phyloP scores from a whole-genome alignment of 2,113 vertebrate genomes.

The Platysteira castanea region DNA sequence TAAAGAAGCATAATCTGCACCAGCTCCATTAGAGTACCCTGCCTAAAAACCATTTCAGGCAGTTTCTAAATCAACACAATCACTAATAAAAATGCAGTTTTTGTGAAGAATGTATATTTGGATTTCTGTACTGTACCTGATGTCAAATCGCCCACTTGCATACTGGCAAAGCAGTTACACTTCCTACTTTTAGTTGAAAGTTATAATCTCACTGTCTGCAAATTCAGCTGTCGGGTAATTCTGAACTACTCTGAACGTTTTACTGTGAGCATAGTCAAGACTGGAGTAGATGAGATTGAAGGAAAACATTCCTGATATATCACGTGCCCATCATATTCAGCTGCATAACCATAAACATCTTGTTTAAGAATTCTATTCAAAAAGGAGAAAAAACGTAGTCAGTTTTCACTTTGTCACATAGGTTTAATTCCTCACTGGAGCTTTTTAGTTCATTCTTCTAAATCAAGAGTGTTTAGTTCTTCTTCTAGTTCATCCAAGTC shows the following conservation, averaged over 20 bases:
- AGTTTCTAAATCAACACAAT: constrained; percentile 58
- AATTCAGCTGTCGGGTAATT: constrained; percentile 49
- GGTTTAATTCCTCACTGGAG: constrained; percentile 16
- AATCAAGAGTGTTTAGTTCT: constrained; percentile 90
- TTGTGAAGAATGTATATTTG: not conserved
- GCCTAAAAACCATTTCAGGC: constrained; percentile 27
- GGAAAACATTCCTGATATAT: constrained; percentile 42
- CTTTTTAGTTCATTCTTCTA: constrained; percentile 84
- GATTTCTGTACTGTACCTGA: constrained; percentile 36
- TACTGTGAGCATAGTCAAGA: constrained; percentile 67
- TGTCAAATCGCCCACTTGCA: constrained; percentile 44
- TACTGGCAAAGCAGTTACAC: constrained; percentile 49
- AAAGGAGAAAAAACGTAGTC: constrained; percentile 58
- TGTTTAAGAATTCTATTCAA: constrained; percentile 66
- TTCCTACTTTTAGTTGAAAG: constrained; percentile 49
- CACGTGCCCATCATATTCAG: constrained; percentile 61
- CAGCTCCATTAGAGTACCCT: constrained; percentile 37
- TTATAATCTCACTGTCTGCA: constrained; percentile 49
- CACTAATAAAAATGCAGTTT: constrained; percentile 38
- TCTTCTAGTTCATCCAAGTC: constrained; percentile 97
- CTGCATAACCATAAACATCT: constrained; percentile 61
- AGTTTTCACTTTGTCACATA: constrained; percentile 61
- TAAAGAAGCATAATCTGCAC: constrained; percentile 26
- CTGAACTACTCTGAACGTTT: constrained; percentile 61
- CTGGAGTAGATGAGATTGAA: constrained; percentile 47